Base-by-base conservation (phyloP, 2,888 invertebrate genomes). In the Drosophila niveifrons region DNA sequence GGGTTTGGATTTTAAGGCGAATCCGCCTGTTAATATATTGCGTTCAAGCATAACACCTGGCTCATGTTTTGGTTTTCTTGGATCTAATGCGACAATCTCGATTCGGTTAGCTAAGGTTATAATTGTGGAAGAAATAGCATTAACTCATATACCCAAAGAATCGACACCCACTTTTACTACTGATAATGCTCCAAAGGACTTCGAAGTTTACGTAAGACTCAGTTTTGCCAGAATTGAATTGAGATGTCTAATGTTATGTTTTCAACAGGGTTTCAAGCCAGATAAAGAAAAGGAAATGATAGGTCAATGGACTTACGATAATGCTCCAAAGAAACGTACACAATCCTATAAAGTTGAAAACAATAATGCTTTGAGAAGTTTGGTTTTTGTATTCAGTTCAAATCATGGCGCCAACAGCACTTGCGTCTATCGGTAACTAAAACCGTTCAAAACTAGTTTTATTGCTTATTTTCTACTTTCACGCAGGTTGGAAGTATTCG, bases 381-480 rank as follows among this genome's bases (percentile, higher is more conserved):
- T 91, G 31, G 15, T 72, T 13, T 75, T 90, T 28, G 39, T 29
- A 36, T 88, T 91, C 15, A 64, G 46, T 2, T 66, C 88, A 10
- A 91, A 91, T 74, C 80, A 91, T 73, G 91, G 91, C 2, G 76
- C 71, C 2, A 78, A 83, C 29, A 71, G 80, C 39, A 91, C 91
- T 1, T 91, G 91, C 46, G 66, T 91, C 10, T 91, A 91, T 66
- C 85, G 86, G 90, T 91, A 75, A 72, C 36, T 59, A 15, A 0
- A 0, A 1, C n/a, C 7, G 2, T 9, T 29, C 3, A 9, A 15
- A 11, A 2, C 15, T 17, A n/a, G 52, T 28, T 13, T 17, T 10
- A 10, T 31, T n/a, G 3, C 10, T 6, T 7, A 39, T 28, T 23
- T 6, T 36, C 15, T 31, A 23, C 46, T 31, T 11, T 28, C 9